A percentile compares a stretch with the other conserved stretches of the same genome.
These are phyloP conservation scores for Pseudotriccus pelzelni DNA, from an alignment of 2,797 vertebrate species.

Conservation along the genomic window DNA sequence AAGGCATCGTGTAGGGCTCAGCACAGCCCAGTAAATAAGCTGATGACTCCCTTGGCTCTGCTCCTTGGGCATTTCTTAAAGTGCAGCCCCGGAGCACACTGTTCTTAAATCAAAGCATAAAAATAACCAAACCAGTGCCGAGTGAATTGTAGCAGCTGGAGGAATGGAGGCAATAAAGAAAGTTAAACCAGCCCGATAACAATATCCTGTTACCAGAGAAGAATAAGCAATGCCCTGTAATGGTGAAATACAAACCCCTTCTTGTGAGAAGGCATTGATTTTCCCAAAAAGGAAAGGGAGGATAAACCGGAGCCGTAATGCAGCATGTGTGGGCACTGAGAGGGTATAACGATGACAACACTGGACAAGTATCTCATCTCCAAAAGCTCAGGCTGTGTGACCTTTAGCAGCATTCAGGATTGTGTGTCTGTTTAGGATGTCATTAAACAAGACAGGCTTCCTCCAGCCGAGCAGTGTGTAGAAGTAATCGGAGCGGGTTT, in stretches of 20 bases:
- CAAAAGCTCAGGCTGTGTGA: conserved; percentile 2
- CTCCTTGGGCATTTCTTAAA: conserved; percentile 9
- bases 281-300: conserved; percentile 47
- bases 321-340: neutral
- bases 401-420: conserved; percentile 5
- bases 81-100: neutral
- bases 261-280: neutral
- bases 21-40: neutral
- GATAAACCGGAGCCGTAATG: neutral
- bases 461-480: neutral
- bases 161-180: conserved; percentile 29
- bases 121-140: conserved; percentile 32
- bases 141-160: conserved; percentile 2
- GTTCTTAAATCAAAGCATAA: conserved; percentile 52
- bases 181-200: neutral
- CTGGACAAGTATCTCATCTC: conserved; percentile 1
- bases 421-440: conserved; percentile 42
- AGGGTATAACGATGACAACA: conserved; percentile 29
- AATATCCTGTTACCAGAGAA: neutral
- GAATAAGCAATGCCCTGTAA: neutral
- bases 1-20: neutral
- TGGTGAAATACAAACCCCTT: neutral
- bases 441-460: conserved; percentile 29
- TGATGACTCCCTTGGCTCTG: neutral
- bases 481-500: neutral